phyloP scores from a whole-genome alignment of 2,888 invertebrate species.

The Corbicula japonica region DNA sequence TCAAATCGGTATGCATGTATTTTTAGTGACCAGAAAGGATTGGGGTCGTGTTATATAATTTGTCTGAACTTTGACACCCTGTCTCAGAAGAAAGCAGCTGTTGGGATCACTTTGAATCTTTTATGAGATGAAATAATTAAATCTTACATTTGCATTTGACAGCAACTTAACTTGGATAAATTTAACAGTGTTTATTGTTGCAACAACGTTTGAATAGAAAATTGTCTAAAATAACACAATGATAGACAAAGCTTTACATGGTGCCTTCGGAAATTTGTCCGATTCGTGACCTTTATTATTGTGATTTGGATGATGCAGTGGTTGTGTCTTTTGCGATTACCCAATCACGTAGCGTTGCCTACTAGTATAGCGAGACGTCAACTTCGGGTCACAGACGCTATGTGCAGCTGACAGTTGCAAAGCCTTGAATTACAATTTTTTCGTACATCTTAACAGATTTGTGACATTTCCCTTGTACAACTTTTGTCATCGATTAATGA shows the following conservation, averaged over 20 bases:
- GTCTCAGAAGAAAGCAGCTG: conserved; percentile 28
- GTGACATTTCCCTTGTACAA: conserved; percentile 42
- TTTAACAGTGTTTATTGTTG: conserved; percentile 61
- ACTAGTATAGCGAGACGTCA: conserved; percentile 57
- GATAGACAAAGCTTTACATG: conserved; percentile 63
- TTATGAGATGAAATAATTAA: conserved; percentile 61
- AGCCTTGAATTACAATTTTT: conserved; percentile 43
- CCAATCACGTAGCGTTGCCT: conserved; percentile 61
- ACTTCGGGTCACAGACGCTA: conserved; percentile 42
- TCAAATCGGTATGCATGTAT: conserved; percentile 41
- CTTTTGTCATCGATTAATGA: conserved; percentile 51
- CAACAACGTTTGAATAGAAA: conserved; percentile 34
- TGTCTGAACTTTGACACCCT: conserved; percentile 51
- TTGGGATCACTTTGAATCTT: conserved; percentile 4
- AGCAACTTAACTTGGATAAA: conserved; percentile 59
- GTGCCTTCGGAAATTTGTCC: conserved; percentile 55
- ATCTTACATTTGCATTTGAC: conserved; percentile 53
- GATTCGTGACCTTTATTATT: conserved; percentile 59
- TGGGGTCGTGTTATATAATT: conserved; percentile 49
- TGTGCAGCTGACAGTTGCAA: conserved; percentile 41
- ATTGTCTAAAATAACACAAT: conserved; percentile 37
- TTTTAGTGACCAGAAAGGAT: conserved; percentile 39
- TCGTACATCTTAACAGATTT: conserved; percentile 54
- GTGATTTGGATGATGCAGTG: conserved; percentile 39
- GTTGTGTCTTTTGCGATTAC: conserved; percentile 43